Evolutionary conservation across 2,113 vertebrate species (phyloP).

Genomic region (Syrrhaptes paradoxus): DNA sequence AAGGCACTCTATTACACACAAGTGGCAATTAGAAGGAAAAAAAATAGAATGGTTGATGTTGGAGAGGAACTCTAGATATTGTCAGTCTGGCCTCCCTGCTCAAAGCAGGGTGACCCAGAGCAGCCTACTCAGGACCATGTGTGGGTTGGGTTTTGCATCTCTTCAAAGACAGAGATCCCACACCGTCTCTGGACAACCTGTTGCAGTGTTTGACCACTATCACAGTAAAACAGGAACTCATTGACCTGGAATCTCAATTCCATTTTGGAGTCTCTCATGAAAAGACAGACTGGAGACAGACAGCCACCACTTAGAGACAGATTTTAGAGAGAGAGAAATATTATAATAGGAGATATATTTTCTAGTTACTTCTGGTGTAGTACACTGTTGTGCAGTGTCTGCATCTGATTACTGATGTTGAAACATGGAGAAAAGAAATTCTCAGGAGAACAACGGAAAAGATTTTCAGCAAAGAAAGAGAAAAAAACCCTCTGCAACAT

Average conservation of each 20-base stretch:
- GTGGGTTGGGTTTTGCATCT: background rate
- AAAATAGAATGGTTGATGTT: background rate
- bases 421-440: background rate
- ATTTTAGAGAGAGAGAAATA: background rate
- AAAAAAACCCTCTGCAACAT: background rate
- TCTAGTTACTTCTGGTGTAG: background rate
- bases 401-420: background rate
- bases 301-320: background rate
- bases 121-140: background rate
- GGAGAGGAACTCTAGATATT: background rate
- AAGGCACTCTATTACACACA: background rate
- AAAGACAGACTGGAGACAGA: background rate
- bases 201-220: background rate
- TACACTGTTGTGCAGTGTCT: background rate
- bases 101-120: background rate
- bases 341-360: background rate
- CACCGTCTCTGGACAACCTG: background rate
- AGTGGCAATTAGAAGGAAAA: background rate
- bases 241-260: background rate
- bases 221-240: background rate
- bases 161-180: background rate
- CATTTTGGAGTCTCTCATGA: background rate
- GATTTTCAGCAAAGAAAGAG: background rate
- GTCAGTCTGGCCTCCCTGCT: background rate
- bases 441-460: background rate